phyloP scores from a whole-genome alignment of 2,113 vertebrate species.

The Oreochromis niloticus region DNA sequence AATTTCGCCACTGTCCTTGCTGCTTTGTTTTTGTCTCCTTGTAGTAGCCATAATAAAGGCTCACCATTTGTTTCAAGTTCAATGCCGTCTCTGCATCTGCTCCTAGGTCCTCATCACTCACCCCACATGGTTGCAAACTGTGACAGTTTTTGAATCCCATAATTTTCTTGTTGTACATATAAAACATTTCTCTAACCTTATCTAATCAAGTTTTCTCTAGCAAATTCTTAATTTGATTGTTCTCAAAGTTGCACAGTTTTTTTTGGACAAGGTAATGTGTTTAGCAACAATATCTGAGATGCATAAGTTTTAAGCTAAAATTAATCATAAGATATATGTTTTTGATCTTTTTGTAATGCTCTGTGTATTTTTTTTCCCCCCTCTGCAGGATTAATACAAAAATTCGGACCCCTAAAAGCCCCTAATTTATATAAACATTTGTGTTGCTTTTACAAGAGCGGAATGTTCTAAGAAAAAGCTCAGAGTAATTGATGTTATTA shows the following conservation, averaged over 20 bases:
- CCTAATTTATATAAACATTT: constrained; percentile 25
- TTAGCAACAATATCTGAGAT: background rate
- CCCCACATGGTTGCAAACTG: background rate
- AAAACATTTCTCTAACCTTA: background rate
- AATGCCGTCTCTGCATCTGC: background rate
- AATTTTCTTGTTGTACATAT: background rate
- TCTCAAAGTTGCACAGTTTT: background rate
- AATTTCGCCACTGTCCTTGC: background rate
- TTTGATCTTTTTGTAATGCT: background rate
- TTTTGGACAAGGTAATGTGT: background rate
- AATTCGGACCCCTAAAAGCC: background rate
- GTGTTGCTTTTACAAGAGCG: background rate
- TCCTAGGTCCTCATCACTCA: background rate
- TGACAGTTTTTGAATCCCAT: background rate
- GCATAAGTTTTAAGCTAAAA: background rate
- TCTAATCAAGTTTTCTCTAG: background rate
- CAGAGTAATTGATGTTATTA: constrained; percentile 48
- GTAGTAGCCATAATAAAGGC: background rate
- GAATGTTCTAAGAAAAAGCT: constrained; percentile 6
- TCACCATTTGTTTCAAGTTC: background rate
- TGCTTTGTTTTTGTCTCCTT: background rate
- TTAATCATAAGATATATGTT: background rate
- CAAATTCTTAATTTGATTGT: background rate
- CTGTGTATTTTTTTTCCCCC: background rate
- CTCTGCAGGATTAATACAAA: background rate